Percentiles rank a stretch among this genome's conserved stretches.
phyloP scores from a whole-genome alignment of 2,113 vertebrate genomes.

The Sardina pilchardus region DNA sequence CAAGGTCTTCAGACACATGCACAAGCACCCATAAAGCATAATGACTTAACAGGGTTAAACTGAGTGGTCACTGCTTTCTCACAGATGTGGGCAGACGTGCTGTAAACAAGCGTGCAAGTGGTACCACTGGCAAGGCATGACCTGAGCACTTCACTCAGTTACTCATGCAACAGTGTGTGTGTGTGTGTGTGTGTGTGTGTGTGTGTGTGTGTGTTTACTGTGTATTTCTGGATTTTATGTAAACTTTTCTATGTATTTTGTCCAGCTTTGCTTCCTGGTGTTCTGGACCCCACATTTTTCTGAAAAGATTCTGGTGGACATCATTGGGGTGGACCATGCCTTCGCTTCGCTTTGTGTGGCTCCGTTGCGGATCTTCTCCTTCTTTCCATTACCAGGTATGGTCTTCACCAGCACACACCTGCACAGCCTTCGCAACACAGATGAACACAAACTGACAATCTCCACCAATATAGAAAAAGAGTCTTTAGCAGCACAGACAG shows the following conservation, averaged over 20 bases:
- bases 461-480: too few relatives aligned
- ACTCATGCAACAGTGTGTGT: too few relatives aligned
- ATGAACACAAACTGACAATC: too few relatives aligned
- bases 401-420: not conserved
- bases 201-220: not conserved
- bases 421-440: too few relatives aligned
- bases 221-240: not conserved
- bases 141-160: too few relatives aligned
- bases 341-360: constrained; percentile 84
- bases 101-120: constrained; percentile 14
- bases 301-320: constrained; percentile 86
- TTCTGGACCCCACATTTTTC: constrained; percentile 87
- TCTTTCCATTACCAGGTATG: constrained; percentile 87
- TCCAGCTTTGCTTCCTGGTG: constrained; percentile 86
- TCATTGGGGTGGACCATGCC: constrained; percentile 85
- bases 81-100: not conserved
- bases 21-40: not conserved
- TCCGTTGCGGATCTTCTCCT: constrained; percentile 85
- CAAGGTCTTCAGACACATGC: too few relatives aligned
- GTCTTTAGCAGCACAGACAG: too few relatives aligned
- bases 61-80: not conserved
- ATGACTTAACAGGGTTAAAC: not conserved
- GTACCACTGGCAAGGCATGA: not conserved
- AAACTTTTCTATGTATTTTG: not conserved
- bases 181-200: not conserved